Conservation (phyloP, 2,797 vertebrate genomes). For the Zalophus californianus region DNA sequence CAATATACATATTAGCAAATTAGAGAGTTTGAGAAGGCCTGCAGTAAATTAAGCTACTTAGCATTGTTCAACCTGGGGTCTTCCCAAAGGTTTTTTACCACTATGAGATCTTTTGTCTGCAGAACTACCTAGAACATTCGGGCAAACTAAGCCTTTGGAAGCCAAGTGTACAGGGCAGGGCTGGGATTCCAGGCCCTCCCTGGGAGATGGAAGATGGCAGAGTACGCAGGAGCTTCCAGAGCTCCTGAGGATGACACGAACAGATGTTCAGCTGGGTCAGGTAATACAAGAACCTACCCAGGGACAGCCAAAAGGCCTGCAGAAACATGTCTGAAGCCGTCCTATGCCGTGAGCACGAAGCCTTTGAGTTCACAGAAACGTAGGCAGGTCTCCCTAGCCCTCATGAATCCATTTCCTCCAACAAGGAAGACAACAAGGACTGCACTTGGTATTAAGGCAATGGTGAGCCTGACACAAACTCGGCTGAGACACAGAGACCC, state of each 20-base stretch:
- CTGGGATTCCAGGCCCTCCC: not conserved
- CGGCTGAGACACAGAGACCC: not conserved
- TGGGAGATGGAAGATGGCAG: not conserved
- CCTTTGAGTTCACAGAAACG: not conserved
- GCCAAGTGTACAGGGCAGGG: not conserved
- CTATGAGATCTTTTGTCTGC: not conserved
- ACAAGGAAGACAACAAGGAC: not conserved
- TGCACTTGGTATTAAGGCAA: not conserved
- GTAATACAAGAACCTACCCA: not conserved
- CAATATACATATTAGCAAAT: not conserved
- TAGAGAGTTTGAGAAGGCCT: not conserved
- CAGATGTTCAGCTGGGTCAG: not conserved
- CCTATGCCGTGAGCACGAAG: not conserved
- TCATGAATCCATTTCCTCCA: not conserved
- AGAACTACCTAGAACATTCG: not conserved
- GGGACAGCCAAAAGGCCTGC: not conserved
- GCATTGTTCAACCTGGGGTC: not conserved
- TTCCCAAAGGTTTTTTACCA: not conserved
- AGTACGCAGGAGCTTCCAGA: rapidly evolving
- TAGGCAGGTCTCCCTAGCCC: not conserved
- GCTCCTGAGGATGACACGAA: not conserved
- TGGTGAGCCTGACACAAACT: not conserved
- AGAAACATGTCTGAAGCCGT: constrained; percentile 12
- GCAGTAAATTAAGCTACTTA: not conserved
- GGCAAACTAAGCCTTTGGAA: not conserved